Base-by-base conservation (phyloP, 2,888 invertebrate species). In the Sclerodermus sp. region DNA sequence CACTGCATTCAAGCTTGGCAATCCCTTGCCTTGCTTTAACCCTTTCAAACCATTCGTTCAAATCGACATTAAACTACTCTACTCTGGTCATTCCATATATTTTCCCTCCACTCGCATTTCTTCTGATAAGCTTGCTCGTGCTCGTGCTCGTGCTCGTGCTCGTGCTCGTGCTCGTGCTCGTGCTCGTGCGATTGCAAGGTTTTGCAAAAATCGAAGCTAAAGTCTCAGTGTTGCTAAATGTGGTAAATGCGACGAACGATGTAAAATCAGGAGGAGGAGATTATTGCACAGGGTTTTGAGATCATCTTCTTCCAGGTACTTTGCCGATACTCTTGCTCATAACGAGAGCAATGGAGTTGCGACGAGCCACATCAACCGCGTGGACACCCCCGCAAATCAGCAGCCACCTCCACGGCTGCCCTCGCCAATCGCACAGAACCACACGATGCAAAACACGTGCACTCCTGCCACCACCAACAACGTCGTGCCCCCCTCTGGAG, bases 311-410 rank as follows among this genome's bases (percentile, higher is more conserved):
- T 54, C 29, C 64, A 82, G 82, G 58, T 82, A 82, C 58, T 82
- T 82, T 61, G 81, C 80, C 40, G 81, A 82, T 55, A 81, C 82
- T 18, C 73, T 82, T 46, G 80, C 81, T 6, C 80, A 79, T 65
- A 80, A 80, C 61, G 81, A 81, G 61, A 70, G 62, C 52, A 78
- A 76, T 38, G 71, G 67, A 53, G 64, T 55, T 37, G 59, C 73
- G 45, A 51, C 67, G 50, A 65, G 51, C 49, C 74, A 73, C 44
- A 66, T 64, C 47, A 63, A 64, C 50, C 67, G 71, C 51, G 54
- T 66, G 46, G 78, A 60, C 66, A 29, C 62, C 58, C 55, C 68
- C 58, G 53, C 71, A 62, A 53, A 62, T 58, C 58, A 65, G 49
- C 60, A 68, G 62, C 67, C 53, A 67, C 70, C 67, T 50, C 60